Conservation (phyloP, 2,797 vertebrate genomes). For the Typhlichthys eigenmanni region DNA sequence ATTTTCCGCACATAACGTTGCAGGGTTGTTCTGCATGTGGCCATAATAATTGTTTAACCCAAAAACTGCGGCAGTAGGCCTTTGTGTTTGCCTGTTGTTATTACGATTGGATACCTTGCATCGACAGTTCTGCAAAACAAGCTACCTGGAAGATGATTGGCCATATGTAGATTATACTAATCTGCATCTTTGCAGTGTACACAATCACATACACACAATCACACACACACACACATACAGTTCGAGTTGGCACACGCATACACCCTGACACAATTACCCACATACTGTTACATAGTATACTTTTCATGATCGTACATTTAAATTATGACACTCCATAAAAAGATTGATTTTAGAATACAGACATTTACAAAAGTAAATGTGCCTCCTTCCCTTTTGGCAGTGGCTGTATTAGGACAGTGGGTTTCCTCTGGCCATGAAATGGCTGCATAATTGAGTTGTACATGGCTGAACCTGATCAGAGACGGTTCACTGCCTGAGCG, state of each 20-base stretch:
- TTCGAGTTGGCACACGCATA: neutral
- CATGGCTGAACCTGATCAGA: constrained; percentile 81
- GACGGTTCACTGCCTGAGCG: constrained; percentile 77
- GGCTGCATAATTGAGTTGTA: constrained; percentile 81
- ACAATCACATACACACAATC: constrained; percentile 9
- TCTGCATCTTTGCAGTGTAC: constrained; percentile 14
- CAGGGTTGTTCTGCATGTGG: constrained; percentile 48
- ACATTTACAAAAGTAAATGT: constrained; percentile 34
- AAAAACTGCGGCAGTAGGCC: constrained; percentile 50
- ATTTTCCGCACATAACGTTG: constrained; percentile 54
- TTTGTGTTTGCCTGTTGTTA: constrained; percentile 19
- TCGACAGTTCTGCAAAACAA: constrained; percentile 29
- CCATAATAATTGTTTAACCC: constrained; percentile 65
- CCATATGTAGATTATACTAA: constrained; percentile 55
- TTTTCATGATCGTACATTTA: no score
- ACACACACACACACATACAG: neutral
- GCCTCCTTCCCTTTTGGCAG: constrained; percentile 50
- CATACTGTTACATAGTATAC: neutral
- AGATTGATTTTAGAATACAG: no score
- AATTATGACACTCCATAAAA: no score
- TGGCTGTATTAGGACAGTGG: constrained; percentile 69
- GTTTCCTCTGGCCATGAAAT: constrained; percentile 77
- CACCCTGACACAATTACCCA: neutral
- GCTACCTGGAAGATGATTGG: constrained; percentile 38
- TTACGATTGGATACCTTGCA: constrained; percentile 20